Evolutionary conservation across 2,797 vertebrate species (phyloP).

Genomic region (Helarctos malayanus): DNA sequence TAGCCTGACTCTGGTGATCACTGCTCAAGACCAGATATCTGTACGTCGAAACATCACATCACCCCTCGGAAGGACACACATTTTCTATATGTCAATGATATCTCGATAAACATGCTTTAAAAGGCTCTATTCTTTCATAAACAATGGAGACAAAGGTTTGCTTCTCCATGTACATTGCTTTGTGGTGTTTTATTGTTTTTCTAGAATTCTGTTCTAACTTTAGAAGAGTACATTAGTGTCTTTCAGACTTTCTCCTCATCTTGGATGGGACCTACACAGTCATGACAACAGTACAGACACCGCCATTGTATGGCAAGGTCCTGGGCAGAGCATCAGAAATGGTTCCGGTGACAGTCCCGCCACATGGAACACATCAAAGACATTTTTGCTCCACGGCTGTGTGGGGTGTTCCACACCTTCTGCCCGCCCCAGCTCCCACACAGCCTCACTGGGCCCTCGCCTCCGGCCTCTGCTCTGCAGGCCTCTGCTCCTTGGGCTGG

Average conservation of each 20-base stretch:
- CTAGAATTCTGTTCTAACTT: not conserved
- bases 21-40: fast-evolving
- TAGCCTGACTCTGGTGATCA: no score
- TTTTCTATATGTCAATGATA: fast-evolving
- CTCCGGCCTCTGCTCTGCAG: not conserved
- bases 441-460: fast-evolving
- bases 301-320: not conserved
- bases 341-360: no score
- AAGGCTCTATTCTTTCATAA: not conserved
- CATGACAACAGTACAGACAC: fast-evolving
- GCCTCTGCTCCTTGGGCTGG: fast-evolving
- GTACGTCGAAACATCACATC: fast-evolving
- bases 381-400: fast-evolving
- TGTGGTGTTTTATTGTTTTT: not conserved
- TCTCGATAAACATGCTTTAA: not conserved
- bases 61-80: no score
- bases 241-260: fast-evolving
- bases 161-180: not conserved
- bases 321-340: not conserved
- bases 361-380: fast-evolving
- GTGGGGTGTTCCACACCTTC: fast-evolving
- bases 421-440: fast-evolving
- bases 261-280: fast-evolving
- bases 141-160: not conserved
- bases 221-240: not conserved